Evolutionary conservation across 2,113 vertebrate species (phyloP).

Genomic region (Barbus barbus): DNA sequence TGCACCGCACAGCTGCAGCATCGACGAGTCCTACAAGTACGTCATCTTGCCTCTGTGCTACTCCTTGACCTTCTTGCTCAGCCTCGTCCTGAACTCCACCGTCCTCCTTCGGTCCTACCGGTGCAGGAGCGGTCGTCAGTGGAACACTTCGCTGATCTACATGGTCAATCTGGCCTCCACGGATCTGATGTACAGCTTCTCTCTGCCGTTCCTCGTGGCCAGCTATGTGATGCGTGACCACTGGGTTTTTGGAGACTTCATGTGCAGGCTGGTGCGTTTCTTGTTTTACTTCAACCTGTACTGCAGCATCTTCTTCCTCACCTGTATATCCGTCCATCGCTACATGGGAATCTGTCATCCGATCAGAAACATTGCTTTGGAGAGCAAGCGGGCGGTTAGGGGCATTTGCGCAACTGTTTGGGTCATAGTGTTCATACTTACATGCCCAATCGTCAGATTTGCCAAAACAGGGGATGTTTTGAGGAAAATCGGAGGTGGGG

Average conservation of each 20-base stretch:
- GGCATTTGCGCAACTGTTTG: slow-evolving; percentile 76
- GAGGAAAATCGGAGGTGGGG: slow-evolving; percentile 37
- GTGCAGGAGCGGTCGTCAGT: slow-evolving; percentile 61
- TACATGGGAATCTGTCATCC: slow-evolving; percentile 81
- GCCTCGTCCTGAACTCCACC: slow-evolving; percentile 78
- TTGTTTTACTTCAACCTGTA: slow-evolving; percentile 86
- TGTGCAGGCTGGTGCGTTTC: slow-evolving; percentile 83
- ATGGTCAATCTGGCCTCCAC: slow-evolving; percentile 85
- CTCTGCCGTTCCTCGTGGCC: slow-evolving; percentile 82
- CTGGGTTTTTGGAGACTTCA: slow-evolving; percentile 83
- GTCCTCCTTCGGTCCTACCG: slow-evolving; percentile 77
- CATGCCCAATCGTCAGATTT: slow-evolving; percentile 80
- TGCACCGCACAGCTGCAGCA: slow-evolving; percentile 66
- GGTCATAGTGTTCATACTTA: slow-evolving; percentile 78
- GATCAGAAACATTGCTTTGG: slow-evolving; percentile 77
- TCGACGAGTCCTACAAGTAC: slow-evolving; percentile 83
- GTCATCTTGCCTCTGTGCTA: slow-evolving; percentile 81
- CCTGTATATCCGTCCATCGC: slow-evolving; percentile 84
- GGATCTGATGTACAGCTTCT: slow-evolving; percentile 81
- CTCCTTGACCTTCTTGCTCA: slow-evolving; percentile 80
- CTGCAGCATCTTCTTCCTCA: slow-evolving; percentile 87
- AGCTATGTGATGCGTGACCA: slow-evolving; percentile 77
- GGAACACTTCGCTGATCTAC: slow-evolving; percentile 85
- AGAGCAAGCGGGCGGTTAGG: slow-evolving; percentile 77
- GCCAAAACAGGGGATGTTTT: slow-evolving; percentile 72